Percentiles rank a stretch among this genome's conserved stretches.
Evolutionary conservation across 1,140 invertebrate genomes (phyloP).

Genomic region (Lasioglossum albipes): DNA sequence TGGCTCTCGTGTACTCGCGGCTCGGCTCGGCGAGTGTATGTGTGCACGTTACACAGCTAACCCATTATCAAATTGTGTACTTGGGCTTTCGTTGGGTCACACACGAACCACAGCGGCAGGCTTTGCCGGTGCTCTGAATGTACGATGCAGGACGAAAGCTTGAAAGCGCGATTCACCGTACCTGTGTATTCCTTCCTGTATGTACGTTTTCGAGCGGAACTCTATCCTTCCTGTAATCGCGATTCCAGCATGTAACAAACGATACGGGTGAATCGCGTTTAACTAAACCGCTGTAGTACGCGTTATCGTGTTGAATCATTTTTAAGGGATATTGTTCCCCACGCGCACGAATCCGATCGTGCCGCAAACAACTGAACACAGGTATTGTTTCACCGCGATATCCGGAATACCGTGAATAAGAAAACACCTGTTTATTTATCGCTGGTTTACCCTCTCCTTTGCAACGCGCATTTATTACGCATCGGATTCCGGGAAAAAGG

Average conservation of each 20-base stretch:
- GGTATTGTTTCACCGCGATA: too few species aligned
- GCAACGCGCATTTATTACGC: too few species aligned
- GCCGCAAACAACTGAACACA: too few species aligned
- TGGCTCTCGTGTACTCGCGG: slow-evolving; percentile 45
- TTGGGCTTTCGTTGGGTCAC: slow-evolving; percentile 68
- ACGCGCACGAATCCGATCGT: too few species aligned
- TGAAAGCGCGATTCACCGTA: slow-evolving; percentile 33
- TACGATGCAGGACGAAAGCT: slow-evolving; percentile 44
- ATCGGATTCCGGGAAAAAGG: too few species aligned
- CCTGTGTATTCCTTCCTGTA: slow-evolving; percentile 14
- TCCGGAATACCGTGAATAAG: too few species aligned
- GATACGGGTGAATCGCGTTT: slow-evolving; percentile 13
- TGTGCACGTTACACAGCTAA: slow-evolving; percentile 74
- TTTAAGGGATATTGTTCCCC: background rate
- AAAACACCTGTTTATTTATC: too few species aligned
- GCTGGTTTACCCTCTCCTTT: too few species aligned
- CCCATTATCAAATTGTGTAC: slow-evolving; percentile 77
- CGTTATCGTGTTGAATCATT: slow-evolving; percentile 6
- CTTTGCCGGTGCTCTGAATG: slow-evolving; percentile 40
- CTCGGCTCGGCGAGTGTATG: slow-evolving; percentile 45
- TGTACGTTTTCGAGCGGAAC: slow-evolving; percentile 31
- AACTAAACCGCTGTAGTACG: slow-evolving; percentile 2
- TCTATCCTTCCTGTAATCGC: slow-evolving; percentile 41
- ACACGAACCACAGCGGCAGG: slow-evolving; percentile 59
- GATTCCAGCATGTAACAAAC: slow-evolving; percentile 13